Base-by-base conservation (phyloP, 2,888 invertebrate genomes). In the Trilocha varians region DNA sequence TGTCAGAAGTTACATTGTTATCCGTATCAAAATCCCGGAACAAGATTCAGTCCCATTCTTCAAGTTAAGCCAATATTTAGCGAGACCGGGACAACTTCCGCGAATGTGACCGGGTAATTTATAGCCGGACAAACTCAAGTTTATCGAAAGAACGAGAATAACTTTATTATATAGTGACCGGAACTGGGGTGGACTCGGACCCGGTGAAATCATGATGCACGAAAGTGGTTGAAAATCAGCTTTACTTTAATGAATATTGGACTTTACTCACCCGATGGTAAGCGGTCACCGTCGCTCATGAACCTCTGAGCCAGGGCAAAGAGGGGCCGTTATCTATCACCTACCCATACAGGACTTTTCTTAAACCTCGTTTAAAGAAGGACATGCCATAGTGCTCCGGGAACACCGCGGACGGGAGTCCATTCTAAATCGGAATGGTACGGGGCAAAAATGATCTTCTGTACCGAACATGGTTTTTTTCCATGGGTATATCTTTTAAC, bases 91-190 rank as follows among this genome's bases (percentile, higher is more conserved):
- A 55, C 64, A 57, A 68, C 67, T 70, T 73, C 72, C 73, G 74
- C 67, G 69, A 71, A 62, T 63, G 71, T 72, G 78, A 68, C 69
- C 76, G 69, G 73, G 76, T 85, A 84, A 85, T 85, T 85, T 85
- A 86, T 85, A 60, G 80, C 67, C 71, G 75, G 73, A 70, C 76
- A 83, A 82, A 84, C 76, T 80, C 74, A 77, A 84, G 78, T 86
- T 83, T 85, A 85, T 85, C 86, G 84, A 80, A 84, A 82, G 82
- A 76, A 78, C 70, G 79, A 65, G 79, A 85, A 84, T 84, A 83
- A 86, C 83, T 85, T 85, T 86, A 85, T 86, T 86, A 86, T 78
- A 78, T 78, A 82, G 73, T 83, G 82, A 84, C 82, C 85, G 85
- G 84, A 85, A 72, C 66, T 65, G 52, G 68, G 65, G 65, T 58